These are phyloP conservation scores for Dendrocopos noguchii DNA, from an alignment of 2,113 vertebrate species.

Conservation along the genomic window DNA sequence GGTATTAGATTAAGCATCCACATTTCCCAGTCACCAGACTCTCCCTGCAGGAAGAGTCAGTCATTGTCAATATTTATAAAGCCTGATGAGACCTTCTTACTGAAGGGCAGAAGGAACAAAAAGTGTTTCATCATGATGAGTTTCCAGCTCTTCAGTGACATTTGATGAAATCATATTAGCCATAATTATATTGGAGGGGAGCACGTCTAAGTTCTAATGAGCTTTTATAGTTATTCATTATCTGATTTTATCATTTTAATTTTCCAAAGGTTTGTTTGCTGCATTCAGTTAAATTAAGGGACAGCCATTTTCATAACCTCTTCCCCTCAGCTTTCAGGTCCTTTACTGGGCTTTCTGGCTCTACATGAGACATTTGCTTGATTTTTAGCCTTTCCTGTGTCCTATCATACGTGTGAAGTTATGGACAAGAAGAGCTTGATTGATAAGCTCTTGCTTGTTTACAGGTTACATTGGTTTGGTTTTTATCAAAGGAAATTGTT, in stretches of 20 bases:
- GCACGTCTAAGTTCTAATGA: slow-evolving; percentile 33
- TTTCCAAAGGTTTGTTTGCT: slow-evolving; percentile 40
- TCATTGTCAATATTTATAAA: slow-evolving; percentile 53
- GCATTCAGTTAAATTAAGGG: background rate
- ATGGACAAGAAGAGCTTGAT: background rate
- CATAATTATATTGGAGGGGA: slow-evolving; percentile 29
- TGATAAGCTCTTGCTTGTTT: background rate
- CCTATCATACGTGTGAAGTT: background rate
- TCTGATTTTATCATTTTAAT: slow-evolving; percentile 32
- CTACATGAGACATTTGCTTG: accelerated
- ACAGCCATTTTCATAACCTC: background rate
- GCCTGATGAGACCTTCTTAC: background rate
- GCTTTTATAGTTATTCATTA: slow-evolving; percentile 36
- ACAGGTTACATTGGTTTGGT: background rate
- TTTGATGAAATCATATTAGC: slow-evolving; percentile 61
- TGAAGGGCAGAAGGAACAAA: background rate
- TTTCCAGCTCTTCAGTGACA: slow-evolving; percentile 42
- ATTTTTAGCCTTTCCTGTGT: background rate
- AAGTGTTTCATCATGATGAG: background rate
- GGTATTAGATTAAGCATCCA: background rate
- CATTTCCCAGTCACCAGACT: background rate
- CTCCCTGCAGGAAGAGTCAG: slow-evolving; percentile 46
- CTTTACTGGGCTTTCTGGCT: background rate
- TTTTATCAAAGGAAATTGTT: background rate
- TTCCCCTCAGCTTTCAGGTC: background rate